Evolutionary conservation across 2,113 vertebrate species (phyloP), one percentile per base, ranked within the genome.

Genomic region (Ctenomys sociabilis): DNA sequence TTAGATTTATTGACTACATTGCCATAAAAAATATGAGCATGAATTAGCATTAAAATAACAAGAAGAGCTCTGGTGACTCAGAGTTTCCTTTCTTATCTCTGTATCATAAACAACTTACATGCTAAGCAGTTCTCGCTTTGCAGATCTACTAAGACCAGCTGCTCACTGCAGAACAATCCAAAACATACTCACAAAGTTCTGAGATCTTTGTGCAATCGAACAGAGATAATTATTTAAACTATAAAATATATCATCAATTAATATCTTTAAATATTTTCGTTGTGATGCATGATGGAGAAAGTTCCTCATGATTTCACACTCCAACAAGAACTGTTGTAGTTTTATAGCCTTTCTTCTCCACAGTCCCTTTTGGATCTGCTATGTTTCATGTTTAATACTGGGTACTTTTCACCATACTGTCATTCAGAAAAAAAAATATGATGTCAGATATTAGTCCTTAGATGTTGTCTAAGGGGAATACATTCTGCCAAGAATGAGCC

Each of bases 21-120:
- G 66, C 37, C 24, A 84, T 37, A 57, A 59, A 59, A 82, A 78
- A 61, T 70, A 11, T 26, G 35, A 77, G 81, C 82, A 49, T 77
- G 70, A 93, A 88, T 92, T 75, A 72, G 7, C 30, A 59, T 90
- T 90, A 70, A 91, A 91, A 57, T 75, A n/a, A 32, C 24, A 86
- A 32, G 19, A 75, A 66, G 43, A 85, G 32, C 37, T 45, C 4
- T 8, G 75, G n/a, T 61, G 19, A 22, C 45, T 13, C 21, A 30
- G 30, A 73, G 22, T 83, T 26, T 26, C 35, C 17, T 35, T 10
- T 40, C 14, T 82, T 77, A 21, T 83, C 37, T 21, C 43, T 35
- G 80, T 86, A 21, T 88, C 68, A 73, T 70, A 73, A 91, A 91
- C 26, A 68, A 57, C 21, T 49, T 59, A 82, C 40, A 35, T 5